These are phyloP conservation scores for Gila orcuttii DNA, from an alignment of 2,113 vertebrate species.

Conservation along the genomic window DNA sequence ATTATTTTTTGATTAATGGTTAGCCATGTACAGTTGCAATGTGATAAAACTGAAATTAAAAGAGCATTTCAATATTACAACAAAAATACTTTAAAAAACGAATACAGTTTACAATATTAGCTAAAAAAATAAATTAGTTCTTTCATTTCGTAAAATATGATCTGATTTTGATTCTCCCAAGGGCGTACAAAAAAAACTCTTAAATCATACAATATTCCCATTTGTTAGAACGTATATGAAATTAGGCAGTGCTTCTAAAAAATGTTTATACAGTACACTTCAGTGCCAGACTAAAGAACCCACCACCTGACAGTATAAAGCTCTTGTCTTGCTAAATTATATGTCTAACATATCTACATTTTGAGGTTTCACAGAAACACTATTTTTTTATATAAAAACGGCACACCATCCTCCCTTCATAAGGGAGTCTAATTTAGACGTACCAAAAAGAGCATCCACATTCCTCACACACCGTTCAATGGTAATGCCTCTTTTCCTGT, in stretches of 20 bases:
- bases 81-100: neutral
- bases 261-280: constrained; percentile 35
- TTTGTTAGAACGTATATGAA: constrained; percentile 24
- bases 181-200: neutral
- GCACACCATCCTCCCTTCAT: neutral
- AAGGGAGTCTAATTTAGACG: constrained; percentile 40
- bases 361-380: constrained; percentile 82
- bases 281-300: constrained; percentile 57
- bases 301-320: constrained; percentile 46
- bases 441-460: constrained; percentile 32
- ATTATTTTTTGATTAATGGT: neutral
- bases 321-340: constrained; percentile 34
- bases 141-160: constrained; percentile 57
- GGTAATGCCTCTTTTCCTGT: constrained; percentile 68
- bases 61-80: neutral
- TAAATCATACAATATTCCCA: constrained; percentile 25
- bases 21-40: neutral
- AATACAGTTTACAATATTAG: constrained; percentile 55
- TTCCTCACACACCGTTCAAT: constrained; percentile 60
- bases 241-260: constrained; percentile 55
- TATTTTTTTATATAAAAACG: constrained; percentile 59
- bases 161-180: constrained; percentile 37
- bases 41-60: too few relatives aligned
- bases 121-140: constrained; percentile 58
- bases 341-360: constrained; percentile 41